Conservation (phyloP, 2,797 vertebrate species). For the Oreortyx pictus region DNA sequence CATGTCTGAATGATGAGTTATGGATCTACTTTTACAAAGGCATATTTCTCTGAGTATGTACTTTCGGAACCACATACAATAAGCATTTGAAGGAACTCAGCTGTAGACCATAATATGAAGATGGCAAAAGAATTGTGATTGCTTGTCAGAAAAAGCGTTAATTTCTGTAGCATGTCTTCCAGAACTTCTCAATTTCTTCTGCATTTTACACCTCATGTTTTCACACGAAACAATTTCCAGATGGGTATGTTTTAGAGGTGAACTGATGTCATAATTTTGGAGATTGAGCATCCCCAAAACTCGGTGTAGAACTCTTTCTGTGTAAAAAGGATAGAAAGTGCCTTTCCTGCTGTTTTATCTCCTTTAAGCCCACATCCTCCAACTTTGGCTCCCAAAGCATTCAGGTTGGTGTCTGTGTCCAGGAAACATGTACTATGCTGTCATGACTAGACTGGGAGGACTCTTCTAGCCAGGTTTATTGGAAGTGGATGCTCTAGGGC, state of each 20-base stretch:
- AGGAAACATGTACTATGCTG: too few relatives aligned
- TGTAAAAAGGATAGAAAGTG: neutral
- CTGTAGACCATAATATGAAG: neutral
- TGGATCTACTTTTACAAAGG: neutral
- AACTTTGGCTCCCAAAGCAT: neutral
- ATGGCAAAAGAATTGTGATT: neutral
- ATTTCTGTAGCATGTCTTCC: neutral
- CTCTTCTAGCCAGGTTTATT: neutral
- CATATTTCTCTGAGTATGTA: neutral
- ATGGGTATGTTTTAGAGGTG: neutral
- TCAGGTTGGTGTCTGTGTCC: neutral
- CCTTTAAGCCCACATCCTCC: neutral
- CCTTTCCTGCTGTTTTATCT: neutral
- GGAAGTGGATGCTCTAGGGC: neutral
- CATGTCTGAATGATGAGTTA: conserved; percentile 1
- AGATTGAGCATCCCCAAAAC: neutral
- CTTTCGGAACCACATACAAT: neutral
- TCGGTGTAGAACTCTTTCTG: neutral
- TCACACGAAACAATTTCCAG: neutral
- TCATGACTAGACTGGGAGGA: neutral
- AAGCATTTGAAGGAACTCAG: conserved; percentile 1
- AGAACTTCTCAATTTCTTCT: neutral
- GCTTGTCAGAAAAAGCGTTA: neutral
- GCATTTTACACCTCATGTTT: neutral
- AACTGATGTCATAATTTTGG: neutral